These are phyloP conservation scores for Hydropsyche tenuis DNA, from an alignment of 1,140 invertebrate genomes.

Conservation along the genomic window DNA sequence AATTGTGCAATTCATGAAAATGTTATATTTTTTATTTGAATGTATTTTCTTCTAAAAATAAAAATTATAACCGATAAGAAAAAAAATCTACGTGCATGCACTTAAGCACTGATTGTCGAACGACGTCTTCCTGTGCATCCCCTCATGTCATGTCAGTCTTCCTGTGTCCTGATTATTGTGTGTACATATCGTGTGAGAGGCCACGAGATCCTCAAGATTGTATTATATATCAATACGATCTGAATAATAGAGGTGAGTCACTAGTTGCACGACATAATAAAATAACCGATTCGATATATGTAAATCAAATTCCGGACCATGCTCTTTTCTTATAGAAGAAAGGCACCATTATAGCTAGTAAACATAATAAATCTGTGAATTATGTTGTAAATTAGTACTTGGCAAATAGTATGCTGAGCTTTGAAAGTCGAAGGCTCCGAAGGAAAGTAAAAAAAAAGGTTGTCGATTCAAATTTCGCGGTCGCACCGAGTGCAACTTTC, in stretches of 20 bases:
- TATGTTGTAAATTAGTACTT: no score
- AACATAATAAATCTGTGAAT: no score
- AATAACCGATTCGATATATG: no score
- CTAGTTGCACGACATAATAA: no score
- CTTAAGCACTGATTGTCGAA: not conserved
- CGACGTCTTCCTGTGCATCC: conserved; percentile 26
- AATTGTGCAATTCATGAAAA: no score
- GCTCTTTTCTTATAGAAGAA: no score
- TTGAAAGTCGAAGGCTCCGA: not conserved
- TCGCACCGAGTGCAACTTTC: conserved; percentile 6
- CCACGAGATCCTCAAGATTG: not conserved
- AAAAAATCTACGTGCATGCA: not conserved
- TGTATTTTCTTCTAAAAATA: no score
- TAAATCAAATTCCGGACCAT: no score
- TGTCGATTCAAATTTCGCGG: not conserved
- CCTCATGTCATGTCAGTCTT: conserved; percentile 22
- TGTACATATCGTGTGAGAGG: not conserved
- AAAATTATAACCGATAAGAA: no score
- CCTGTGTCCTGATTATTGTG: conserved; percentile 16
- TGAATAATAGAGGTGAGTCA: not conserved
- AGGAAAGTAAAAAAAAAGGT: conserved; percentile 3
- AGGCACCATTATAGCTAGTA: no score
- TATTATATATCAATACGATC: not conserved
- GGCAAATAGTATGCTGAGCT: not conserved
- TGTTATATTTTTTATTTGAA: no score